These are phyloP conservation scores for Pygoscelis adeliae DNA, from an alignment of 2,113 vertebrate genomes.

Conservation along the genomic window DNA sequence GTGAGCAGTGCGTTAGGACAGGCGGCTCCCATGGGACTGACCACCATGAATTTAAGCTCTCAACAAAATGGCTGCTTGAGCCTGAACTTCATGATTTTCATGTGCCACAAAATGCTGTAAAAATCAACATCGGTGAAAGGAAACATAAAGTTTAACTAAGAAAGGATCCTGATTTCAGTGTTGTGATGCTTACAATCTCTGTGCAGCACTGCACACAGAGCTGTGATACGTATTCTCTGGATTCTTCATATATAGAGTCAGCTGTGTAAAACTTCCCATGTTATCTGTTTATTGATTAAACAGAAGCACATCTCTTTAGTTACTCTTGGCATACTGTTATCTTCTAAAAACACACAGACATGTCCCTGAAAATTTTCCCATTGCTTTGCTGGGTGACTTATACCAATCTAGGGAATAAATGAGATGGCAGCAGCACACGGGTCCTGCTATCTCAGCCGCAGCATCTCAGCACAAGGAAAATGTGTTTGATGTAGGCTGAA, in stretches of 20 bases:
- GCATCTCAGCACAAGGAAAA: background rate
- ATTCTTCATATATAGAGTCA: background rate
- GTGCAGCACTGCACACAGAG: background rate
- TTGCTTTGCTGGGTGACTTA: background rate
- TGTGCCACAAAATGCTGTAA: background rate
- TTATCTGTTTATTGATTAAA: background rate
- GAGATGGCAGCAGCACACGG: background rate
- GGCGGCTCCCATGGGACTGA: background rate
- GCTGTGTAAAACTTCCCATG: background rate
- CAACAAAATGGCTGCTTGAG: background rate
- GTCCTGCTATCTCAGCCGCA: background rate
- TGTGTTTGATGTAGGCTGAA: background rate
- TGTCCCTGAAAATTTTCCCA: background rate
- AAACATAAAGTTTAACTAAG: background rate
- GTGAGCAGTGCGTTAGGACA: rapidly evolving
- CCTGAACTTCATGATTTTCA: background rate
- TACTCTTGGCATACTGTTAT: background rate
- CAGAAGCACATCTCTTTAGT: background rate
- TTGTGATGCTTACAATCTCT: background rate
- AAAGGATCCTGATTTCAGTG: background rate
- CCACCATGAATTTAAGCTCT: background rate
- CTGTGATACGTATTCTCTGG: rapidly evolving
- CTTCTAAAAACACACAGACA: background rate
- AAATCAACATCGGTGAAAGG: background rate
- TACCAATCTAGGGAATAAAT: background rate